Evolutionary conservation across 2,888 invertebrate genomes (phyloP), one percentile per base, ranked within the genome.

Genomic region (Hofmannophila pseudospretella): DNA sequence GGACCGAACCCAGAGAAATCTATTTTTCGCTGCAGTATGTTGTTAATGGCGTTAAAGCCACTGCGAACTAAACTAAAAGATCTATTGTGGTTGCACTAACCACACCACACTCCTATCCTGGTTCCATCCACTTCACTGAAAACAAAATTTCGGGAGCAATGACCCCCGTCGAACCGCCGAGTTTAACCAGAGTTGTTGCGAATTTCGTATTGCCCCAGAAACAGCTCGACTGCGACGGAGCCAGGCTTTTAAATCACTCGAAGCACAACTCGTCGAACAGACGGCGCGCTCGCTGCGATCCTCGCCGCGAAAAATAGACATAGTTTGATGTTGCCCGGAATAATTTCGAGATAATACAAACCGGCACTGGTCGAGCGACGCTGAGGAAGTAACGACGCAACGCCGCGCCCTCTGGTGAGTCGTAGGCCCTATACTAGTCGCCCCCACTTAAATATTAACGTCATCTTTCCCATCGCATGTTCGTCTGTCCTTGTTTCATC

Each of bases 281-380:
- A 67, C 75, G 75, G 67, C 59, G 43, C 58, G 54, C 54, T 37
- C 63, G 67, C 67, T 53, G 58, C 58, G 49, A 55, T 60, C 58
- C 56, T 55, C 69, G 67, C 63, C 66, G 78, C 84, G 74, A 76
- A 84, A 84, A 84, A 84, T 82, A 84, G 79, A 80, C 64, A 71
- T 72, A 70, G 67, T 76, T 76, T 75, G 64, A 74, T 76, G 71
- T 72, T 62, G 68, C 74, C 65, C 65, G 70, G 76, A 79, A 78
- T 77, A 66, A 77, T 74, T 75, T 13, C 65, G 65, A 60, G 67
- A 76, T 76, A 78, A 74, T 72, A 73, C 63, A 67, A 70, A 65
- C 19, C 67, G 59, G 61, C 77, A 77, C 74, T 71, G 74, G 54
- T 46, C 53, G 63, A 55, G 58, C 73, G 68, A 53, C 75, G 56